phyloP scores from a whole-genome alignment of 2,888 invertebrate species.

The Acleris literana region DNA sequence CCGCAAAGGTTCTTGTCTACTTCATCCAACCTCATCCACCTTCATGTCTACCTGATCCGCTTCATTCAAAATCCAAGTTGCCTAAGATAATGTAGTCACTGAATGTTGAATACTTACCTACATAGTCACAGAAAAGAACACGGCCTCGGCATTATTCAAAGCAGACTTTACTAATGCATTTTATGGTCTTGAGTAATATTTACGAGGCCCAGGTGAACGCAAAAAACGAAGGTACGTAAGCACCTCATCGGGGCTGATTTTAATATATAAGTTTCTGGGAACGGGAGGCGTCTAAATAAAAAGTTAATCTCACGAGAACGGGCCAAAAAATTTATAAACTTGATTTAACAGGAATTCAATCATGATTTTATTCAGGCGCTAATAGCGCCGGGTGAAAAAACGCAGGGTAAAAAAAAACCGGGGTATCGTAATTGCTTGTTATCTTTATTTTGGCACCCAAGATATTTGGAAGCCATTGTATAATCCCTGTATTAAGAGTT shows the following conservation, averaged over 20 bases:
- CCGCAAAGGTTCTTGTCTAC: no score
- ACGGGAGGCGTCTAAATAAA: conserved; percentile 10
- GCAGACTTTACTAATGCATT: conserved; percentile 77
- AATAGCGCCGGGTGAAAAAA: conserved; percentile 38
- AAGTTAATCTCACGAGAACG: conserved; percentile 15
- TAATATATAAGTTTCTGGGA: conserved; percentile 53
- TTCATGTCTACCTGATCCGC: no score
- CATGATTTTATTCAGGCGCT: conserved; percentile 15
- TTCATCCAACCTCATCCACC: no score
- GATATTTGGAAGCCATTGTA: conserved; percentile 76
- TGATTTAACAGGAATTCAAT: conserved; percentile 1
- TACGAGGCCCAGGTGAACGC: conserved; percentile 74
- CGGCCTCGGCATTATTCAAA: conserved; percentile 68
- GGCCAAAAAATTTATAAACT: not conserved
- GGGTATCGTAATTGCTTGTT: conserved; percentile 71
- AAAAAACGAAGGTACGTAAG: conserved; percentile 63
- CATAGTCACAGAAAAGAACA: conserved; percentile 51
- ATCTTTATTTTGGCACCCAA: conserved; percentile 77
- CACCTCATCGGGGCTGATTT: conserved; percentile 63
- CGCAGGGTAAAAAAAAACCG: conserved; percentile 42
- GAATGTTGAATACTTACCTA: conserved; percentile 10
- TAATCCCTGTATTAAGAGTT: conserved; percentile 81
- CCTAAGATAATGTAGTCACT: conserved; percentile 6
- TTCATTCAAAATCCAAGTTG: not conserved
- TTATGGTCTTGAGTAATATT: conserved; percentile 74